phyloP scores from a whole-genome alignment of 2,113 vertebrate species.

The Haliaeetus leucogaster region DNA sequence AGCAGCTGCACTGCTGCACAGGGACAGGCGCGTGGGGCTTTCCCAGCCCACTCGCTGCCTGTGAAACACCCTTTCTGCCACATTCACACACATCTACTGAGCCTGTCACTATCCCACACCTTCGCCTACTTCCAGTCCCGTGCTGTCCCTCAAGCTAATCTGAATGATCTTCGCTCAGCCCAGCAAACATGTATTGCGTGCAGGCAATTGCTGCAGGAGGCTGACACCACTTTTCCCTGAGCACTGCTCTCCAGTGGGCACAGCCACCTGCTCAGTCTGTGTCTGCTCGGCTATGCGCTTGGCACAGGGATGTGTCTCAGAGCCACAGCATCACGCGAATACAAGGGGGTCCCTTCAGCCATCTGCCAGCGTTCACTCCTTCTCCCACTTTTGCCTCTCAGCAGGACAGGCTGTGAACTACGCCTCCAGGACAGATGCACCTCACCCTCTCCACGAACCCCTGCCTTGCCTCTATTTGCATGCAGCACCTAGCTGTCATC shows the following conservation, averaged over 20 bases:
- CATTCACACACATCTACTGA: accelerated
- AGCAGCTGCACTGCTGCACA: neutral
- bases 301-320: neutral
- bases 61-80: neutral
- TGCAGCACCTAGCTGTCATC: neutral
- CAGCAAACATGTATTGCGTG: accelerated
- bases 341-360: neutral
- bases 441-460: neutral
- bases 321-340: accelerated
- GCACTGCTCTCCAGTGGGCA: neutral
- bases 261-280: neutral
- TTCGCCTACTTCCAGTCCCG: neutral
- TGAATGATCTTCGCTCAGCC: neutral
- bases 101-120: neutral
- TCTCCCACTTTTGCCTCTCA: accelerated
- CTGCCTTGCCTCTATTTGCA: neutral
- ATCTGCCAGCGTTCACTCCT: neutral
- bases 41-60: accelerated
- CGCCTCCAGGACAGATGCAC: neutral
- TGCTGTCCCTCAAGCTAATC: accelerated
- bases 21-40: accelerated
- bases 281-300: accelerated
- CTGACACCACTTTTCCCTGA: neutral
- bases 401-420: neutral
- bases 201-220: neutral